These are phyloP conservation scores for Eupeodes latifasciatus DNA, from an alignment of 2,888 invertebrate species.

Conservation along the genomic window DNA sequence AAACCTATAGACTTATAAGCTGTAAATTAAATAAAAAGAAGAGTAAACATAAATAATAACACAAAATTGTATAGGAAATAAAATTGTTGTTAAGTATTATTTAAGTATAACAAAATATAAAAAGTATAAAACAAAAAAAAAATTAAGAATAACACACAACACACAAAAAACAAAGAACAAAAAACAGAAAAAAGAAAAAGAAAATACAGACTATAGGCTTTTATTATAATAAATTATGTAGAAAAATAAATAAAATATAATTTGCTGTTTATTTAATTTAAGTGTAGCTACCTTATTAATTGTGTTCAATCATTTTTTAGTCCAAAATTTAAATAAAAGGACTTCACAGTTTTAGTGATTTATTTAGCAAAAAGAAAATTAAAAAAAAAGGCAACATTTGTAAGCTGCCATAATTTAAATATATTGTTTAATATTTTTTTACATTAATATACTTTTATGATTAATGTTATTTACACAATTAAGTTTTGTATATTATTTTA, in stretches of 20 bases:
- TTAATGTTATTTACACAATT: conserved; percentile 7
- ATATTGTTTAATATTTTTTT: neutral
- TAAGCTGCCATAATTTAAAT: neutral
- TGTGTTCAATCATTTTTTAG: neutral
- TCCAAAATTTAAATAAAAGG: neutral
- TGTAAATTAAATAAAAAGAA: conserved; percentile 64
- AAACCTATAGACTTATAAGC: conserved; percentile 76
- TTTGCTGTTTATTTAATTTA: neutral
- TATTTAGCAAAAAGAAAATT: neutral
- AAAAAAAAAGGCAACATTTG: neutral
- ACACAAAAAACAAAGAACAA: neutral
- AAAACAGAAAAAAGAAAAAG: too few relatives aligned
- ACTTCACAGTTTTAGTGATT: neutral
- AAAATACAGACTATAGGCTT: conserved; percentile 5
- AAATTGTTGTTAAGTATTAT: conserved; percentile 76
- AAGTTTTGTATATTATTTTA: conserved; percentile 33
- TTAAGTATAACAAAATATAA: conserved; percentile 65
- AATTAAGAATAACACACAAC: conserved; percentile 35
- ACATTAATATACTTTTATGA: conserved; percentile 34
- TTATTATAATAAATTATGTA: conserved; percentile 21
- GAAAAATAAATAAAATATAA: neutral
- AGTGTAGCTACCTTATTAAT: neutral
- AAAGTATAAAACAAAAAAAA: neutral
- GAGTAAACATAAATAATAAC: conserved; percentile 52
- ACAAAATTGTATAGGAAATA: conserved; percentile 72